Base-by-base conservation (phyloP, 2,888 invertebrate genomes). In the Diarsia dahlii region DNA sequence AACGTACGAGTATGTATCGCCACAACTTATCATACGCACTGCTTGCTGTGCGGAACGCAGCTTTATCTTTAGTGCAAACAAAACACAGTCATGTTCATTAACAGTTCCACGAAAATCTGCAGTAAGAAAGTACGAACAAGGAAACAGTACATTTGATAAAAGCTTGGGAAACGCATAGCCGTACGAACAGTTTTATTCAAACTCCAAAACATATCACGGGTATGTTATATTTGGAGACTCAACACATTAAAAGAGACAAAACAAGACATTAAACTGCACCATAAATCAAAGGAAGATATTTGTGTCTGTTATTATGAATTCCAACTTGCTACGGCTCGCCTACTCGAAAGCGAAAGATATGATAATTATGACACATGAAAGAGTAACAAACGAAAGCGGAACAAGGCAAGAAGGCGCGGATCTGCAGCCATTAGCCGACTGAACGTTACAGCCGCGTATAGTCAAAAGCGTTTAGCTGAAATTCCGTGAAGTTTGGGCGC, bases 381-480 rank as follows among this genome's bases (percentile, higher is more conserved):
- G 64, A 82, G 63, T 74, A 73, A 52, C 46, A 58, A 62, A 69
- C 56, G 48, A 58, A 52, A 70, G 62, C 60, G 71, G 62, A 48
- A 65, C 65, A 48, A 48, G 70, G 67, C 63, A 58, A 50, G 68
- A 60, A 12, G 60, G 18, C 45, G 69, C 54, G 23, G 65, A 56
- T 46, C 54, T 62, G 50, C 18, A 67, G 62, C 74, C 66, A 72
- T 71, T 56, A 66, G 69, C 69, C 78, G 78, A 64, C 62, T 72
- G 82, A 66, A 50, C 54, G 63, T 46, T 67, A 67, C 71, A 60
- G 70, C 84, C 84, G 46, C 71, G 64, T 82, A 76, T 77, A 86
- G 88, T 54, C 82, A 78, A 86, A 77, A 84, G 65, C 78, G 74
- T 78, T 80, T 74, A 76, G 58, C 73, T 81, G 78, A 74, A 78